Base-by-base conservation (phyloP, 2,797 vertebrate genomes). In the Erethizon dorsatum region DNA sequence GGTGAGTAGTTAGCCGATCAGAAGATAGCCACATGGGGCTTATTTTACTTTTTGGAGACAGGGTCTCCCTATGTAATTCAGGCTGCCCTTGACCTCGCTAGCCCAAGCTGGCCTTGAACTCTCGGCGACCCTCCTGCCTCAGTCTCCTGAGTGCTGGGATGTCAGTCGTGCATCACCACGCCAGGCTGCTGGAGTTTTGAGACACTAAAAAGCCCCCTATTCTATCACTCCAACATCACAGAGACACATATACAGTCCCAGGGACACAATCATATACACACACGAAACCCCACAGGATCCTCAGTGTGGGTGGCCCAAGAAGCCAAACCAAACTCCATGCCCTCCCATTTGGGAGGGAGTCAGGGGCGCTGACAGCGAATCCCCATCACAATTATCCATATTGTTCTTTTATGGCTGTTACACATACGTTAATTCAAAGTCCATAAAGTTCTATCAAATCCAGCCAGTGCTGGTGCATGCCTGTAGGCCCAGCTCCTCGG, bases 321-420 rank as follows among this genome's bases (percentile, higher is more conserved):
- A 45, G 18, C 63, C 54, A 90, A 80, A 45, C 82, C 41, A 93
- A 91, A 57, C 15, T 26, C 65, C 33, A 11, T 47, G n/a, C 50
- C 31, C 4, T 88, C 37, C 75, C 41, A 18, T 50, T 33, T n/a
- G 61, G 33, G 28, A 56, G 17, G 31, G 20, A 45, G 47, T 52
- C 65, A 26, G 41, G 65, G 26, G 52, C 47, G 24, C 4, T 41
- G 31, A 73, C 56, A 77, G n/a, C 8, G 52, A 67, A 67, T 33
- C 41, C 37, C 47, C 52, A 47, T 83, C 22, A 61, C 79, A 56
- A 41, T 3, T 86, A n/a, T 45, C 80, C 56, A 83, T 52, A 56
- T 45, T 91, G 80, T 92, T 63, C 24, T 63, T 84, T 45, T 14
- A 94, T 77, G 73, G 86, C 37, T 85, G 59, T 80, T 82, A n/a